Conservation (phyloP, 2,888 invertebrate species). For the Eudemis profundana region DNA sequence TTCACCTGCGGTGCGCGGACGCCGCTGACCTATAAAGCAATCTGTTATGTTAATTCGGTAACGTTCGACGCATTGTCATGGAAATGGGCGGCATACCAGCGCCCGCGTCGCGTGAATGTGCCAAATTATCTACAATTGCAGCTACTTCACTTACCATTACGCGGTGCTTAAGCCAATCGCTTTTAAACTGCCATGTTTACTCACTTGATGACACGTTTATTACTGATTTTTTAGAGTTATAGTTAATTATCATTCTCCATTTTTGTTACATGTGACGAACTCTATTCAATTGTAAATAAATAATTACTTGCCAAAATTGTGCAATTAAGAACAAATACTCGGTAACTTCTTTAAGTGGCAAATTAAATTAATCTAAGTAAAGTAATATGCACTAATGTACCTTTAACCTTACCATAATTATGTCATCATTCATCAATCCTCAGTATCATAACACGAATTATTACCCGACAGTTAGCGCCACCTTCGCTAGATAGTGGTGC, state of each 20-base stretch:
- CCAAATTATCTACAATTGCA: constrained; percentile 41
- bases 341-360: background rate
- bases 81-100: constrained; percentile 55
- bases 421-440: background rate
- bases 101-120: constrained; percentile 24
- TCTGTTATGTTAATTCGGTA: constrained; percentile 73
- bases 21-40: constrained; percentile 68
- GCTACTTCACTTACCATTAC: constrained; percentile 23
- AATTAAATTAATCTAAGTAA: background rate
- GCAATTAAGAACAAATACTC: no score
- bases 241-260: background rate
- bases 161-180: constrained; percentile 25
- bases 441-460: background rate
- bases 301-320: background rate
- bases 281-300: background rate
- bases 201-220: constrained; percentile 10
- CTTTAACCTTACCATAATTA: no score
- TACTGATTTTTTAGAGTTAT: background rate
- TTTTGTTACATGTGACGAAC: background rate
- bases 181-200: constrained; percentile 38
- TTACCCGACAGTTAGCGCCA: constrained; percentile 5
- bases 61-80: constrained; percentile 73
- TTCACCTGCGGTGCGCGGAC: constrained; percentile 40
- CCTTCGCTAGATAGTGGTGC: constrained; percentile 3
- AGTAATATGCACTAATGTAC: no score